A percentile compares a stretch with the other conserved stretches of the same genome.
phyloP scores from a whole-genome alignment of 2,797 vertebrate genomes.

The Rhinichthys osculus region DNA sequence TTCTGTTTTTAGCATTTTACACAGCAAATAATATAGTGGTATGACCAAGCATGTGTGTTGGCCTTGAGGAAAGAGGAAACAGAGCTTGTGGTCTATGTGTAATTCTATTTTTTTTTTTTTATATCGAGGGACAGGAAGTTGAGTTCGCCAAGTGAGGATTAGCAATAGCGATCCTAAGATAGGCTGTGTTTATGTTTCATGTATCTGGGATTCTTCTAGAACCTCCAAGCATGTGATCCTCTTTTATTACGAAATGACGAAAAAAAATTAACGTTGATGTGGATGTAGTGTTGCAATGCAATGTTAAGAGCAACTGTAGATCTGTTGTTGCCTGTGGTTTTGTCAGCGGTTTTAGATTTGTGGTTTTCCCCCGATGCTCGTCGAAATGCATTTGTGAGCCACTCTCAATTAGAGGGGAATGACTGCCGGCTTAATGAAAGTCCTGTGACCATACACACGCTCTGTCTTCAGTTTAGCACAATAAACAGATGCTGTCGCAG shows the following conservation, averaged over 20 bases:
- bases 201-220: neutral
- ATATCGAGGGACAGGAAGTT: constrained; percentile 36
- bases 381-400: constrained; percentile 1
- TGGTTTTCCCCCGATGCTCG: neutral
- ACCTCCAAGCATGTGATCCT: neutral
- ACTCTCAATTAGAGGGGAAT: neutral
- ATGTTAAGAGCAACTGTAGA: neutral
- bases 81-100: constrained; percentile 17
- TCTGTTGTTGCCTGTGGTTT: neutral
- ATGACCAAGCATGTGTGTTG: neutral
- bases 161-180: neutral
- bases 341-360: neutral
- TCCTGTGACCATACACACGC: constrained; percentile 5
- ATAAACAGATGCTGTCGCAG: neutral
- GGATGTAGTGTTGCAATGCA: neutral
- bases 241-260: neutral
- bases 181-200: neutral
- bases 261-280: neutral
- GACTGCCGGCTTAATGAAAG: constrained; percentile 2
- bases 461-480: neutral
- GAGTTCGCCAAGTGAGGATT: neutral
- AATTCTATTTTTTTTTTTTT: neutral
- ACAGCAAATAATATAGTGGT: neutral
- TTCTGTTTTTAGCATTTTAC: neutral
- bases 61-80: constrained; percentile 21